These are phyloP conservation scores for Microcebus griseorufus DNA, from an alignment of 2,113 vertebrate species.

Conservation along the genomic window DNA sequence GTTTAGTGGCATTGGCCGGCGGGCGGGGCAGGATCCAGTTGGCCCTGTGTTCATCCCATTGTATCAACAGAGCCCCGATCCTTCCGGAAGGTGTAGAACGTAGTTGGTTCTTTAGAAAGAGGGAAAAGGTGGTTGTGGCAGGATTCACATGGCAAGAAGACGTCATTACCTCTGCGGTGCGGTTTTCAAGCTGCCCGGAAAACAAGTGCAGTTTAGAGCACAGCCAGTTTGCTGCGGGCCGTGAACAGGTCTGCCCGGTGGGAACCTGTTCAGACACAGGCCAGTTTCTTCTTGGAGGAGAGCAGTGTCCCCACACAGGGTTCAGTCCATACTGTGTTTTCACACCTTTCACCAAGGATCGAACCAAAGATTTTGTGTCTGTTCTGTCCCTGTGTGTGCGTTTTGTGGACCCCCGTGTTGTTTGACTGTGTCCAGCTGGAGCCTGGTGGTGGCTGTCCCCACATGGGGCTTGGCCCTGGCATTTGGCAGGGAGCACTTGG, in stretches of 20 bases:
- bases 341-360: conserved; percentile 65
- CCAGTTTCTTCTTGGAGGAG: conserved; percentile 61
- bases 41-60: background rate
- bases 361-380: conserved; percentile 80
- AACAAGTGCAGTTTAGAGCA: conserved; percentile 23
- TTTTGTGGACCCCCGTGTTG: background rate
- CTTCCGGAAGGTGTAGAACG: conserved; percentile 61
- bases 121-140: conserved; percentile 26
- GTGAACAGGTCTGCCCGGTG: conserved; percentile 40
- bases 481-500: fast-evolving
- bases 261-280: background rate
- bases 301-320: conserved; percentile 47
- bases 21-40: background rate
- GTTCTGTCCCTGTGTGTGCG: background rate
- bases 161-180: background rate
- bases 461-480: background rate
- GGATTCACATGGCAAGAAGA: background rate
- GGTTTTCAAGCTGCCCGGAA: background rate
- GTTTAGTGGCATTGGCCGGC: background rate
- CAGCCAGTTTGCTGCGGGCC: background rate
- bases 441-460: background rate
- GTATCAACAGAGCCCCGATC: background rate
- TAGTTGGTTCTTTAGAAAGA: conserved; percentile 38
- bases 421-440: background rate
- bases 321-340: conserved; percentile 36